These are phyloP conservation scores for Rhagium mordax DNA, from an alignment of 2,888 invertebrate species.

Conservation along the genomic window DNA sequence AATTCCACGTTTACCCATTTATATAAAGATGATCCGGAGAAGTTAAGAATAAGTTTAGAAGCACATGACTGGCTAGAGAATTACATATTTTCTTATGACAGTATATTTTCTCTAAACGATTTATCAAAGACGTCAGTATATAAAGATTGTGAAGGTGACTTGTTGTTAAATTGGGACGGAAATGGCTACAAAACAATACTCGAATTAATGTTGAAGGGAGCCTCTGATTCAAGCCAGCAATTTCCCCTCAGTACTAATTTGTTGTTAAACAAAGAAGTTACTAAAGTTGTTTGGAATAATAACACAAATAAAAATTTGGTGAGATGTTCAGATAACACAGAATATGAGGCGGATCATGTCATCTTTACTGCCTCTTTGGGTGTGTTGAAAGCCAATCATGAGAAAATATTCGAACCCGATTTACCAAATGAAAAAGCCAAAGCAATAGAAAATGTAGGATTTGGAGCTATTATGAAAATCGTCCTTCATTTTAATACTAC, in stretches of 20 bases:
- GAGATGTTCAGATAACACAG: conserved; percentile 70
- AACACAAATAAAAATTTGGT: conserved; percentile 51
- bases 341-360: conserved; percentile 74
- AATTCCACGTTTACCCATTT: conserved; percentile 39
- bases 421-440: conserved; percentile 49
- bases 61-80: not conserved
- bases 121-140: conserved; percentile 79
- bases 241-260: conserved; percentile 57
- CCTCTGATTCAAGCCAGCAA: conserved; percentile 48
- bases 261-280: conserved; percentile 52
- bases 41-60: not conserved
- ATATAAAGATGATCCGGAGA: conserved; percentile 36
- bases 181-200: conserved; percentile 78
- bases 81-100: not conserved
- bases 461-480: conserved; percentile 54
- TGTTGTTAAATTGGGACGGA: conserved; percentile 80
- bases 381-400: conserved; percentile 52
- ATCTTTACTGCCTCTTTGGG: conserved; percentile 72
- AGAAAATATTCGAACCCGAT: conserved; percentile 49
- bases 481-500: conserved; percentile 48
- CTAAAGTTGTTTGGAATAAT: conserved; percentile 47
- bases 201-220: conserved; percentile 73
- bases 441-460: conserved; percentile 53
- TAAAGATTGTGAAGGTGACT: conserved; percentile 79
- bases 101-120: conserved; percentile 60